phyloP scores from a whole-genome alignment of 2,888 invertebrate species.

The Monoplex corrugatus region DNA sequence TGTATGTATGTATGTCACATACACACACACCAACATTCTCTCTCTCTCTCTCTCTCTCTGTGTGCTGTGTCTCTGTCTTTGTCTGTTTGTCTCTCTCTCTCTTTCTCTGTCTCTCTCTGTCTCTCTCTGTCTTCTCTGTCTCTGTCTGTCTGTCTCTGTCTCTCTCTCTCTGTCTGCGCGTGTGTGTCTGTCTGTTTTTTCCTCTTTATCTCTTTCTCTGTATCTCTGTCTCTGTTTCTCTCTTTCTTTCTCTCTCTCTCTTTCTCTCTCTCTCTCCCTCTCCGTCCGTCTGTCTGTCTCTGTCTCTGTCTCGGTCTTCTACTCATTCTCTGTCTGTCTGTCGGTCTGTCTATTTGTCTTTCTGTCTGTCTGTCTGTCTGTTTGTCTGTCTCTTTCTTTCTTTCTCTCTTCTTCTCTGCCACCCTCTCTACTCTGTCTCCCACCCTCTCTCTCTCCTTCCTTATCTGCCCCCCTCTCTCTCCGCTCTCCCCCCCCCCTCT shows the following conservation, averaged over 20 bases:
- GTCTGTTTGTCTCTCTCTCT: neutral
- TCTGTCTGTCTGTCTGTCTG: neutral
- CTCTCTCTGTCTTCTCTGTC: neutral
- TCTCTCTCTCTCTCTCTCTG: neutral
- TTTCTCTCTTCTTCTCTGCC: neutral
- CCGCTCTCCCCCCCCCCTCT: neutral
- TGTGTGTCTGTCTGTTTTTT: neutral
- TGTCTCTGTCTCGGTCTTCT: neutral
- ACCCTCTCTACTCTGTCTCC: neutral
- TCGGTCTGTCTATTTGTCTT: neutral
- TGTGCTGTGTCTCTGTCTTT: neutral
- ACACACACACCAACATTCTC: too few species aligned
- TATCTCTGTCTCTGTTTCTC: neutral
- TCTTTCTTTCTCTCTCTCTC: conserved; percentile 13
- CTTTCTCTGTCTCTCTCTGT: neutral
- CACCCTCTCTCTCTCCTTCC: neutral
- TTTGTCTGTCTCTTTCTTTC: neutral
- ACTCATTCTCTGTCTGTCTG: neutral
- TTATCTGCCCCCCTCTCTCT: neutral
- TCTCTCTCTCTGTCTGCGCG: neutral
- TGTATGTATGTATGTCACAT: too few species aligned
- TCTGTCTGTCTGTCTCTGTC: neutral
- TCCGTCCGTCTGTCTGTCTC: neutral
- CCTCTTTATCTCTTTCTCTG: too few species aligned
- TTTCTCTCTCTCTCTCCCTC: conserved; percentile 6